Evolutionary conservation across 1,140 invertebrate genomes (phyloP).

Genomic region (Neodiprion virginianus): DNA sequence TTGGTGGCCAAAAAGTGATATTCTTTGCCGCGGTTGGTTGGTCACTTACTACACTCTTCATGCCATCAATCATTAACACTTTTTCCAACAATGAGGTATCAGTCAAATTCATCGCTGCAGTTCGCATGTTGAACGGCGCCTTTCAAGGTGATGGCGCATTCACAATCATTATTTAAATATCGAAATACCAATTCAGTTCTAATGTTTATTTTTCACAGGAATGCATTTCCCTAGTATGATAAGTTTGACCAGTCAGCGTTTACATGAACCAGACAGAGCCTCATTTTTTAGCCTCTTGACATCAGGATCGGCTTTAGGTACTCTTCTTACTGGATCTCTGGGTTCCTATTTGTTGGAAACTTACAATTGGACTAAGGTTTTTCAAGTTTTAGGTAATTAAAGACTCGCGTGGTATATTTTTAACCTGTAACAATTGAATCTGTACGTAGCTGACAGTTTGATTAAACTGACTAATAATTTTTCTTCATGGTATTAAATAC

Average conservation of each 20-base stretch:
- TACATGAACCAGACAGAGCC: slow-evolving; percentile 71
- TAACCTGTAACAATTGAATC: not conserved
- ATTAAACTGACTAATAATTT: not conserved
- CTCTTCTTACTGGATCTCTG: slow-evolving; percentile 71
- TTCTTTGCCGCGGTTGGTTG: slow-evolving; percentile 71
- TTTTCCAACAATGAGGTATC: slow-evolving; percentile 65
- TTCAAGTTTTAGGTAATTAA: slow-evolving; percentile 71
- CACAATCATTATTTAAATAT: slow-evolving; percentile 7
- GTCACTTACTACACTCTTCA: slow-evolving; percentile 72
- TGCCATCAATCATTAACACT: slow-evolving; percentile 70
- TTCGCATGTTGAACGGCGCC: slow-evolving; percentile 71
- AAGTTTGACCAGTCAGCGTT: slow-evolving; percentile 72
- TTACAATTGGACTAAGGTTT: slow-evolving; percentile 74
- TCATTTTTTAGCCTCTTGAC: slow-evolving; percentile 75
- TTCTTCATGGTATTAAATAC: not conserved
- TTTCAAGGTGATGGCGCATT: slow-evolving; percentile 67
- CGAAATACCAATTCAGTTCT: slow-evolving; percentile 6
- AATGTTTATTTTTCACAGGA: slow-evolving; percentile 47
- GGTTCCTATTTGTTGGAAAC: slow-evolving; percentile 73
- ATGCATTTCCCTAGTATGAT: slow-evolving; percentile 79
- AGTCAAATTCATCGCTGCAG: slow-evolving; percentile 67
- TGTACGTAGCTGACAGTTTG: not conserved
- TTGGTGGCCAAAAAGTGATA: slow-evolving; percentile 74
- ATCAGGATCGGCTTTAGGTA: slow-evolving; percentile 71
- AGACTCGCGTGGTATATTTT: not conserved